These are phyloP conservation scores for Exocentrus adspersus DNA, from an alignment of 2,888 invertebrate species.

Conservation along the genomic window DNA sequence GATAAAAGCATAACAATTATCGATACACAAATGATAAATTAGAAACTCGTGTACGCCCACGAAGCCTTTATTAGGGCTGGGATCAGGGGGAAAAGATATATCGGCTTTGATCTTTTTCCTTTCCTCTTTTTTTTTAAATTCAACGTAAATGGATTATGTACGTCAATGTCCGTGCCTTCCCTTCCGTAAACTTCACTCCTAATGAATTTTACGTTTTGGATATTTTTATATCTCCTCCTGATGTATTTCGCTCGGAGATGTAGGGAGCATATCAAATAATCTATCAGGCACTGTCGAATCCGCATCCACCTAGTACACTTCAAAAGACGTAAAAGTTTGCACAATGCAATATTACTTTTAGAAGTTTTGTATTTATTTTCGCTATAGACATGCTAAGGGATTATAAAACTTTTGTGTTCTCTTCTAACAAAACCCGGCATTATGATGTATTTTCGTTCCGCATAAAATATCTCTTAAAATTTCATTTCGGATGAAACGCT, in stretches of 20 bases:
- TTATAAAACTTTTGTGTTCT: conserved; percentile 38
- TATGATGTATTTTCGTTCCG: conserved; percentile 36
- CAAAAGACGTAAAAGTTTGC: conserved; percentile 11
- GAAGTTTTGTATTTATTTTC: conserved; percentile 35
- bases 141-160: neutral
- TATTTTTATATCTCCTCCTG: neutral
- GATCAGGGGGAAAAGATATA: too few species aligned
- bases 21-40: too few species aligned
- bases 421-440: conserved; percentile 19
- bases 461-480: conserved; percentile 32
- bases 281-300: conserved; percentile 3
- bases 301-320: conserved; percentile 12
- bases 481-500: conserved; percentile 26
- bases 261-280: neutral
- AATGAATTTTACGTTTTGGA: conserved; percentile 1
- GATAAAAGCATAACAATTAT: too few species aligned
- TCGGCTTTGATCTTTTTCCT: neutral
- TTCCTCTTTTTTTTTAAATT: neutral
- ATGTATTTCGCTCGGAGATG: neutral
- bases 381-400: conserved; percentile 39
- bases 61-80: too few species aligned
- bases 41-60: too few species aligned
- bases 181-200: neutral
- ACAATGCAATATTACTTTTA: conserved; percentile 31
- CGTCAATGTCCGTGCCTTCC: neutral